Conservation (phyloP, 2,888 invertebrate species). For the Trilocha varians region DNA sequence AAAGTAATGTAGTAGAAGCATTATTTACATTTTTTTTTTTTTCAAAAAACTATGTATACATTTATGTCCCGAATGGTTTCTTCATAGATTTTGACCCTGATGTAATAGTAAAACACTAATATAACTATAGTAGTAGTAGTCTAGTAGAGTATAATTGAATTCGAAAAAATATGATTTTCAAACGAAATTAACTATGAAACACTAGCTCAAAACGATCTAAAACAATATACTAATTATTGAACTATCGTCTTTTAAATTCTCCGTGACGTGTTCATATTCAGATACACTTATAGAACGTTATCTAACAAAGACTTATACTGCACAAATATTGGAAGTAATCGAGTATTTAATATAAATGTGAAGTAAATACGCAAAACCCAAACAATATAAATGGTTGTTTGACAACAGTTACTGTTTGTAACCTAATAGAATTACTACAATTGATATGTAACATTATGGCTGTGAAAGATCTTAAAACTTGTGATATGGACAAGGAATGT, state of each 20-base stretch:
- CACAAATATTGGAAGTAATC: conserved; percentile 39
- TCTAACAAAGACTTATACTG: conserved; percentile 7
- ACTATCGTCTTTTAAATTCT: background rate
- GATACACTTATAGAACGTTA: conserved; percentile 15
- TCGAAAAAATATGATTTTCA: no score
- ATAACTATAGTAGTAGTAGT: no score
- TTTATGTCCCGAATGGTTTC: no score
- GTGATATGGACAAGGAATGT: conserved; percentile 18
- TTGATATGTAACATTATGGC: conserved; percentile 8
- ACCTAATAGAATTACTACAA: conserved; percentile 5
- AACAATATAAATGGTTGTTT: conserved; percentile 4
- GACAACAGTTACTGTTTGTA: conserved; percentile 16
- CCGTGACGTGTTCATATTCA: conserved; percentile 25
- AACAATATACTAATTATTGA: no score
- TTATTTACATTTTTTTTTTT: no score
- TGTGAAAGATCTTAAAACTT: conserved; percentile 11
- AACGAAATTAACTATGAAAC: no score
- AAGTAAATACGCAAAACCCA: conserved; percentile 15
- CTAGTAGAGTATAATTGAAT: no score
- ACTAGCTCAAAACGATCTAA: no score
- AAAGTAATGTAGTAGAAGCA: no score
- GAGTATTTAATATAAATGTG: conserved; percentile 22
- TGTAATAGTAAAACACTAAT: no score
- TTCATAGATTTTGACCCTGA: no score
- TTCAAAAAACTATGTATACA: no score